phyloP scores from a whole-genome alignment of 2,888 invertebrate species.

The Pyrrhia umbra region DNA sequence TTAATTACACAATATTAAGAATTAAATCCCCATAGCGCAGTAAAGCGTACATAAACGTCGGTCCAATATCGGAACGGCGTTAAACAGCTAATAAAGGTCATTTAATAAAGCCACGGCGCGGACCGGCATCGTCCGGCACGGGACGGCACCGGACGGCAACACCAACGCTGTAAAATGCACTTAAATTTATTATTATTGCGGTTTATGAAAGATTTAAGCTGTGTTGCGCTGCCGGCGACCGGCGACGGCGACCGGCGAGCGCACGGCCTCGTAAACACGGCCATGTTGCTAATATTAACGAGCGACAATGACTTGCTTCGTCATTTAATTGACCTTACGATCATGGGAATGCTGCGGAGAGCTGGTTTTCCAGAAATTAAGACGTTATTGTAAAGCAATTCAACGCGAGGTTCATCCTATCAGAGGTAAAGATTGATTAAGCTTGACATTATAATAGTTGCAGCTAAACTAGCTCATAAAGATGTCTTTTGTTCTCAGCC shows the following conservation, averaged over 20 bases:
- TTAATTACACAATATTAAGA: slow-evolving; percentile 55
- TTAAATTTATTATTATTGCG: slow-evolving; percentile 66
- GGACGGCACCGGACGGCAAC: slow-evolving; percentile 54
- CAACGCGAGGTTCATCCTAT: no score
- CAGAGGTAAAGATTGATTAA: no score
- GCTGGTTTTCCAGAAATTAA: slow-evolving; percentile 20
- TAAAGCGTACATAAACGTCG: slow-evolving; percentile 58
- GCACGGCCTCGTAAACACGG: slow-evolving; percentile 15
- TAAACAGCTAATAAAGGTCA: slow-evolving; percentile 63
- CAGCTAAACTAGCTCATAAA: no score
- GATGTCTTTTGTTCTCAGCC: no score
- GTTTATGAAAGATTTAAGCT: slow-evolving; percentile 57
- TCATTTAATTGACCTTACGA: slow-evolving; percentile 33
- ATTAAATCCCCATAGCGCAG: slow-evolving; percentile 57
- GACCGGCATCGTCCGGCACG: slow-evolving; percentile 56
- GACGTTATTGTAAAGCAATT: slow-evolving; percentile 21
- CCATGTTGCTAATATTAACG: slow-evolving; percentile 31
- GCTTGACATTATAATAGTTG: no score
- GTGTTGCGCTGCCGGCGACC: slow-evolving; percentile 23
- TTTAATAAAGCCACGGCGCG: slow-evolving; percentile 61
- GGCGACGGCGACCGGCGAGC: background rate
- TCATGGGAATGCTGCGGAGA: slow-evolving; percentile 25
- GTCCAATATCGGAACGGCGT: slow-evolving; percentile 64
- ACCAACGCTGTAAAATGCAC: slow-evolving; percentile 52
- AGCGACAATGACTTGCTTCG: slow-evolving; percentile 19